Percentiles rank a stretch among this genome's conserved stretches.
Evolutionary conservation across 2,113 vertebrate genomes (phyloP).

Genomic region (Austrofundulus limnaeus): DNA sequence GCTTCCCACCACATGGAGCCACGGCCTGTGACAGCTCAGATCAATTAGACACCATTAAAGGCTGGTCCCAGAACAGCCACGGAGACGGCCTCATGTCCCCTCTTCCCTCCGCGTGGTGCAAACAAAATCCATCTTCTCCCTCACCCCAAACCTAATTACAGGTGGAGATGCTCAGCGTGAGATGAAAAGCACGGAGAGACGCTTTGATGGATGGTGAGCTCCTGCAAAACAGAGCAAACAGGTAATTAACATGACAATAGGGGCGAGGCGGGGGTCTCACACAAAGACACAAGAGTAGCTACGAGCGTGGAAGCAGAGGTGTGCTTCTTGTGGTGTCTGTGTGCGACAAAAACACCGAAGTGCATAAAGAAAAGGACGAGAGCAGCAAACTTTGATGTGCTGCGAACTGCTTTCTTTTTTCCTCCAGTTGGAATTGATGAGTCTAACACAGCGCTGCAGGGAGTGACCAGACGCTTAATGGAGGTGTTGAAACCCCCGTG

Average conservation of each 20-base stretch:
- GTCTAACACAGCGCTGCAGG: slow-evolving; percentile 33
- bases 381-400: slow-evolving; percentile 56
- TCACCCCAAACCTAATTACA: slow-evolving; percentile 67
- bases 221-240: slow-evolving; percentile 66
- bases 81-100: slow-evolving; percentile 63
- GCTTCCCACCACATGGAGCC: slow-evolving; percentile 50
- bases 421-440: slow-evolving; percentile 20
- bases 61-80: slow-evolving; percentile 61
- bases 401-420: slow-evolving; percentile 32
- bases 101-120: too few species aligned
- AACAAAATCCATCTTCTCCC: slow-evolving; percentile 41
- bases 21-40: slow-evolving; percentile 58
- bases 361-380: slow-evolving; percentile 35
- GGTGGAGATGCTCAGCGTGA: slow-evolving; percentile 64
- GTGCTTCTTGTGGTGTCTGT: slow-evolving; percentile 28
- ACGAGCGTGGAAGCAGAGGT: slow-evolving; percentile 42
- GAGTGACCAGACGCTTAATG: slow-evolving; percentile 64
- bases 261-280: slow-evolving; percentile 58
- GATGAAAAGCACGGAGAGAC: slow-evolving; percentile 63
- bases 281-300: slow-evolving; percentile 66
- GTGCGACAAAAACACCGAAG: slow-evolving; percentile 40
- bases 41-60: slow-evolving; percentile 75
- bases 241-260: slow-evolving; percentile 73
- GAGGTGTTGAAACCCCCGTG: slow-evolving; percentile 65
- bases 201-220: slow-evolving; percentile 65